Evolutionary conservation across 2,888 invertebrate genomes (phyloP), one percentile per base, ranked within the genome.

Genomic region (Calliopum simillimum): DNA sequence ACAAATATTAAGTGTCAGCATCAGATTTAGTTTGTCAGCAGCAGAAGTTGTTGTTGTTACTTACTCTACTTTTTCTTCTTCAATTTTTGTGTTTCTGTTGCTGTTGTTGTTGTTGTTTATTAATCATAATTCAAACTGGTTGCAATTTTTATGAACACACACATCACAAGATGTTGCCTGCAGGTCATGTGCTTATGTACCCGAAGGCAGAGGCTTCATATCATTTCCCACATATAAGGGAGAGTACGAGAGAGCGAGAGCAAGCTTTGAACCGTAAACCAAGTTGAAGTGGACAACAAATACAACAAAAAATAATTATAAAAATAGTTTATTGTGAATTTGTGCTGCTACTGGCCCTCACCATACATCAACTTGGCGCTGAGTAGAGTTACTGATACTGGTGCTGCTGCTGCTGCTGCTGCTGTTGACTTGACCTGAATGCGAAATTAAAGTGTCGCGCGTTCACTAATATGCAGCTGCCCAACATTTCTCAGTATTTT

Each of bases 21-120:
- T 53, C 53, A 53, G 53, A 53, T 53, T 53, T 53, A 53, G 53
- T 53, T 23, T 53, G 53, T 53, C 53, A 53, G 53, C 53, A 53
- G 53, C 53, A 53, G 23, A 16, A 23, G 53, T 53, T 53, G 11
- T 21, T 6, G 8, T 51, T 51, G 13, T 23, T 21, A 13, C 5
- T 13, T 23, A 19, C 23, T 23, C 14, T 53, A 14, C 8, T 8
- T 49, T 16, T 16, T 49, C 21, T 16, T 19, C 13, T 23, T 53
- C 3, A 21, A 14, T 8, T 5, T 13, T 53, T 2, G 8, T 11
- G 12, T 21, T 51, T 8, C 19, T 21, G 53, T 21, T 53, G 53
- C 19, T 53, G 23, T 21, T 23, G 23, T 53, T 1, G 4, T 21
- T 53, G 23, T 53, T 53, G 53, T 21, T 53, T 33, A 33, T 21